Conservation (phyloP, 2,113 vertebrate genomes). For the Serinus canaria region DNA sequence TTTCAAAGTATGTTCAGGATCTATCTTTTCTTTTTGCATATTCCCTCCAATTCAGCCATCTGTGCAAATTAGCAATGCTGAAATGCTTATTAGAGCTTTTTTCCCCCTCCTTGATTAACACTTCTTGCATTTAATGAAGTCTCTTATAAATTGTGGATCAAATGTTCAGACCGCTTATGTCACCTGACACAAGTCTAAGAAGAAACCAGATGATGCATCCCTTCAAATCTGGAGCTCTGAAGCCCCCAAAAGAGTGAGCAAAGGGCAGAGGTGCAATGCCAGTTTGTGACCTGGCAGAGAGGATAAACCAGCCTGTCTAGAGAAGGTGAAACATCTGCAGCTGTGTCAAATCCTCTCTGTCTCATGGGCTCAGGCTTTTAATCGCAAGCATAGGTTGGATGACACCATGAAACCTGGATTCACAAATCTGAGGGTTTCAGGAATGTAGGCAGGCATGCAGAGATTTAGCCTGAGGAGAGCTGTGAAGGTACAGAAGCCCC, state of each 20-base stretch:
- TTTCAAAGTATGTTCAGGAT: slow-evolving; percentile 22
- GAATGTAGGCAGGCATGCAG: background rate
- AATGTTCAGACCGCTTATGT: background rate
- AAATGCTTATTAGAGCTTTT: slow-evolving; percentile 5
- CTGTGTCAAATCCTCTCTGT: background rate
- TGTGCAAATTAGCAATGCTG: slow-evolving; percentile 19
- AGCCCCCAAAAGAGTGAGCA: background rate
- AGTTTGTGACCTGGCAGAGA: background rate
- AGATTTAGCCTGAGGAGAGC: background rate
- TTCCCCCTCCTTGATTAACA: background rate
- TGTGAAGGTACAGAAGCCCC: background rate
- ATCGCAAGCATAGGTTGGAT: background rate
- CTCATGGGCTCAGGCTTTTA: background rate
- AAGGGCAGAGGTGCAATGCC: background rate
- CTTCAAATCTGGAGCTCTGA: background rate
- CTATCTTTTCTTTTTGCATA: slow-evolving; percentile 23
- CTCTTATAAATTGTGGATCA: background rate
- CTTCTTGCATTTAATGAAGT: background rate
- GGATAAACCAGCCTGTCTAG: background rate
- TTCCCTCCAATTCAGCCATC: slow-evolving; percentile 46
- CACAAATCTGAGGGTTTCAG: background rate
- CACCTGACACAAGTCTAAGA: background rate
- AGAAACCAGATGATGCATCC: background rate
- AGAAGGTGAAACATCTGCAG: background rate
- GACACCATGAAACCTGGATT: background rate